Percentiles rank a stretch among this genome's conserved stretches.
These are phyloP conservation scores for Acrossocheilus wenchowensis DNA, from an alignment of 2,797 vertebrate species.

Conservation along the genomic window DNA sequence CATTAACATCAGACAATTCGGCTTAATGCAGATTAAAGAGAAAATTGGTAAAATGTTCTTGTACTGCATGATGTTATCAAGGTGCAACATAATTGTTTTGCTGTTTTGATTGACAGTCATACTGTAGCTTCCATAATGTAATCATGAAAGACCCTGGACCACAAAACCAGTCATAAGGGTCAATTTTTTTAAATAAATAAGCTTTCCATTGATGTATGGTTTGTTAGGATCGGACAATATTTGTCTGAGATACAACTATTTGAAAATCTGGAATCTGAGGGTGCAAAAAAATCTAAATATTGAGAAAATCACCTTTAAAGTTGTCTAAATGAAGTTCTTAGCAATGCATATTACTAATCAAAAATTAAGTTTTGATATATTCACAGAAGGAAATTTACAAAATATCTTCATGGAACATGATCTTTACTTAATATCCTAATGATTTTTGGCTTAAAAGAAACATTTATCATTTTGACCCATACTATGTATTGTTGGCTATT, in stretches of 20 bases:
- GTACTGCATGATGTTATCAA: not conserved
- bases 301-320: too few relatives aligned
- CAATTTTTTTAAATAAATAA: not conserved
- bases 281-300: too few relatives aligned
- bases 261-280: too few relatives aligned
- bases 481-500: not conserved
- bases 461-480: too few relatives aligned
- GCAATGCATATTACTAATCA: not conserved
- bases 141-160: not conserved
- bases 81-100: too few relatives aligned
- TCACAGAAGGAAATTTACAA: not conserved
- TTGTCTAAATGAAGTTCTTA: too few relatives aligned
- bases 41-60: not conserved
- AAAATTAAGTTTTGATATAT: not conserved
- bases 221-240: not conserved
- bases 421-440: not conserved
- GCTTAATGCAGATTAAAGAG: constrained; percentile 2
- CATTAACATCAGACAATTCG: not conserved
- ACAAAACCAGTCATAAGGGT: not conserved
- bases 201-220: not conserved
- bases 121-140: not conserved
- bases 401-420: not conserved
- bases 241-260: too few relatives aligned
- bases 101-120: too few relatives aligned
- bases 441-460: not conserved